phyloP scores from a whole-genome alignment of 1,140 invertebrate species.

The Cydia strobilella region DNA sequence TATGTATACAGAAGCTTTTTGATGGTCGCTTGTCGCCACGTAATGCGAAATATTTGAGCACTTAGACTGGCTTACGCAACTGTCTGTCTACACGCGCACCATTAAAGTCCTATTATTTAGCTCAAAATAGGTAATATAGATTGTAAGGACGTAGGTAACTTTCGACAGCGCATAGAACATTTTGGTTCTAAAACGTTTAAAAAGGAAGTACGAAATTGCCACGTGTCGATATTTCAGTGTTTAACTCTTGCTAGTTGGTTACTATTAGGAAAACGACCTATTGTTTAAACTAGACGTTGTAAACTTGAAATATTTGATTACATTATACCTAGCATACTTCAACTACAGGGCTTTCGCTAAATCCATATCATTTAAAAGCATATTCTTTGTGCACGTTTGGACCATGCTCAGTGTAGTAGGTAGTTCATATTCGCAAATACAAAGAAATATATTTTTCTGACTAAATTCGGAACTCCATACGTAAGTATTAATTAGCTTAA shows the following conservation, averaged over 20 bases:
- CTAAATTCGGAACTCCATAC: too few relatives aligned
- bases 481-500: too few relatives aligned
- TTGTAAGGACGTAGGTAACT: neutral
- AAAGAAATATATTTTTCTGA: too few relatives aligned
- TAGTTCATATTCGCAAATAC: too few relatives aligned
- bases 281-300: neutral
- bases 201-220: slow-evolving; percentile 23
- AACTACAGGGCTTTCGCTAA: neutral
- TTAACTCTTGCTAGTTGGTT: neutral
- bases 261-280: neutral
- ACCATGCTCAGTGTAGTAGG: too few relatives aligned
- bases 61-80: slow-evolving; percentile 59
- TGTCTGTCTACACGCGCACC: slow-evolving; percentile 43
- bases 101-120: slow-evolving; percentile 55
- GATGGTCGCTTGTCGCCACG: neutral
- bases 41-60: slow-evolving; percentile 50
- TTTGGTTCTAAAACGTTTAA: slow-evolving; percentile 2
- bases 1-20: slow-evolving; percentile 8
- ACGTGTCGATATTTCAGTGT: slow-evolving; percentile 29
- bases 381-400: too few relatives aligned
- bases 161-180: neutral
- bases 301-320: neutral
- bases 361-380: neutral
- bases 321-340: neutral
- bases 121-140: slow-evolving; percentile 37